A percentile compares a stretch with the other conserved stretches of the same genome.
phyloP scores from a whole-genome alignment of 1,140 invertebrate genomes.

The Papilio dardanus region DNA sequence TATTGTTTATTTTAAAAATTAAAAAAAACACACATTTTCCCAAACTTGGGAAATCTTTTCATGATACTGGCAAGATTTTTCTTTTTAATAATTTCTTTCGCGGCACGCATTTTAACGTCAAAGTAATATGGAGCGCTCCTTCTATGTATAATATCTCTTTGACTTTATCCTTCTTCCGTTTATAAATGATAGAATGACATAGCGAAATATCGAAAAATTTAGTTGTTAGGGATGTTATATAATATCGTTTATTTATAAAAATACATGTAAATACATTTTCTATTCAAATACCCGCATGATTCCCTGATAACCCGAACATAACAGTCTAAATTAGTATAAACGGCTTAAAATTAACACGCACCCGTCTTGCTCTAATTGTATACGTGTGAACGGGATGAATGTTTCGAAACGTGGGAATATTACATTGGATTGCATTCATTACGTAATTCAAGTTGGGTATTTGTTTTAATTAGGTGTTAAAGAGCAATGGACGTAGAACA shows the following conservation, averaged over 20 bases:
- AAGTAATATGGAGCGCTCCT: too few relatives aligned
- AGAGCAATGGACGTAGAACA: neutral
- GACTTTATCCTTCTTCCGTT: too few relatives aligned
- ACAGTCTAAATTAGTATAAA: slow-evolving; percentile 46
- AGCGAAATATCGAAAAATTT: too few relatives aligned
- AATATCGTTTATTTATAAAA: neutral
- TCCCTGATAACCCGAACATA: slow-evolving; percentile 40
- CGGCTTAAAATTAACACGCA: slow-evolving; percentile 36
- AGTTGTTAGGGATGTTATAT: neutral
- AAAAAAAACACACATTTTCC: too few relatives aligned
- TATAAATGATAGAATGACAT: too few relatives aligned
- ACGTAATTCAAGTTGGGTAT: slow-evolving; percentile 10
- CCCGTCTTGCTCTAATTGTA: slow-evolving; percentile 28
- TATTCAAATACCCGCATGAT: slow-evolving; percentile 42
- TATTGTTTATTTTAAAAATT: too few relatives aligned
- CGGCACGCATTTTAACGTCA: too few relatives aligned
- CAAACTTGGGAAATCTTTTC: too few relatives aligned
- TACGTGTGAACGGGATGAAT: slow-evolving; percentile 35
- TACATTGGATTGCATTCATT: slow-evolving; percentile 9
- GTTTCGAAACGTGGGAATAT: slow-evolving; percentile 35
- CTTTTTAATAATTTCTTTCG: too few relatives aligned
- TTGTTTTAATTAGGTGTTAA: slow-evolving; percentile 14
- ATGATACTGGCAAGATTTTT: too few relatives aligned
- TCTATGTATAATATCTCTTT: too few relatives aligned
- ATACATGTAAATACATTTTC: neutral